Base-by-base conservation (phyloP, 2,113 vertebrate genomes). In the Lasiurus cinereus region DNA sequence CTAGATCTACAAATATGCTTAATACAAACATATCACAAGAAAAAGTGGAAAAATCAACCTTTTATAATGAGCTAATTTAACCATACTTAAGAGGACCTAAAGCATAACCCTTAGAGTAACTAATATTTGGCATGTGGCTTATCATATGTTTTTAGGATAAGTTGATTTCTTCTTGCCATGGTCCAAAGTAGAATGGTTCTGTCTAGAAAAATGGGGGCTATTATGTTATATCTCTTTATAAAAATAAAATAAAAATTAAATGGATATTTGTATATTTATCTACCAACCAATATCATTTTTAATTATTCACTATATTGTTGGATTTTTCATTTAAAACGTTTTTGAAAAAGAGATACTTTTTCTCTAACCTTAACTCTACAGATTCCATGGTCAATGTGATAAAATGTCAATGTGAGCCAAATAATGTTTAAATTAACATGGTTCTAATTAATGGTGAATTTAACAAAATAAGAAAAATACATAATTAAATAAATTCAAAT, bases 111-210 rank as follows among this genome's bases (percentile, higher is more conserved):
- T 92, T 91, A 91, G 77, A 83, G 92, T 96, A 97, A 98, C 95
- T 97, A 98, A 96, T 97, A 96, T 86, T 96, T 97, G 96, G 93
- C 94, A 97, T 83, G 89, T 96, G 86, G 85, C 95, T 97, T 92
- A 98, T 96, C 96, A 98, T 98, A 97, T 97, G 86, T 96, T 98
- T 98, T 97, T 96, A 97, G 96, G 97, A 90, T 95, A 97, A 97
- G 11, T 97, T 98, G 98, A 97, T 85, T 97, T 96, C 97, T 98
- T 97, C 98, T 98, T 98, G 97, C 96, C 96, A 96, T 97, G 97
- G 91, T 48, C 67, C 89, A 83, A 97, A 90, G 85, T 89, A 94
- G 93, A 96, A 96, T 80, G 72, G 70, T 90, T 95, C 94, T 97
- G 54, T 87, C 93, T 97, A 90, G 84, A 95, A 97, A 90, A 87